Conservation (phyloP, 2,888 invertebrate species). For the Crioceris asparagi region DNA sequence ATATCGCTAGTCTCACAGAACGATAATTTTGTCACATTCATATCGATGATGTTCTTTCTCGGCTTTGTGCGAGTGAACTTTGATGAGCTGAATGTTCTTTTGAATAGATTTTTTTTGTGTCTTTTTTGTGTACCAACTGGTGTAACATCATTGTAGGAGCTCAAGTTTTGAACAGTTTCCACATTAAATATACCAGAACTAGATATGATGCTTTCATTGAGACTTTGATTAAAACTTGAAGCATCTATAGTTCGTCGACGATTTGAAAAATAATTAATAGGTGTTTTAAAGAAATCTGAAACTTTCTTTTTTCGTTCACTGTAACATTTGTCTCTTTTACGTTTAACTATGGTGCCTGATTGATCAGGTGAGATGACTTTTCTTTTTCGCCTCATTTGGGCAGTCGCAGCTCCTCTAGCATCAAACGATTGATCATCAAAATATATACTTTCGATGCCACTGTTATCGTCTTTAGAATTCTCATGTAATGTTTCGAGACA, state of each 20-base stretch:
- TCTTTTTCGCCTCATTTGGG: slow-evolving; percentile 24
- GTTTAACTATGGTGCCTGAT: slow-evolving; percentile 18
- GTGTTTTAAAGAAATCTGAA: slow-evolving; percentile 34
- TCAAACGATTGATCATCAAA: slow-evolving; percentile 23
- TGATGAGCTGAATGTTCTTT: slow-evolving; percentile 34
- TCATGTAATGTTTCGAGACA: slow-evolving; percentile 30
- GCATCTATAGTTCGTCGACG: slow-evolving; percentile 33
- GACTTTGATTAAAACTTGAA: slow-evolving; percentile 24
- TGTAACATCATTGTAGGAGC: slow-evolving; percentile 17
- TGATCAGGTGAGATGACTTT: slow-evolving; percentile 25
- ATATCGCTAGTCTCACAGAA: slow-evolving; percentile 23
- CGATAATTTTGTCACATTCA: slow-evolving; percentile 28
- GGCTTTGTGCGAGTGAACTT: slow-evolving; percentile 28
- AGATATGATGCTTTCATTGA: slow-evolving; percentile 33
- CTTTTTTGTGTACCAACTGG: slow-evolving; percentile 22
- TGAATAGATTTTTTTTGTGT: slow-evolving; percentile 32
- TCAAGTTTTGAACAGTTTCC: slow-evolving; percentile 31
- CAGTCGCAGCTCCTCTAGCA: slow-evolving; percentile 9
- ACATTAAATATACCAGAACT: slow-evolving; percentile 34
- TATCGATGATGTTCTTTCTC: slow-evolving; percentile 24
- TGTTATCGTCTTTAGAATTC: slow-evolving; percentile 27
- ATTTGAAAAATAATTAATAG: slow-evolving; percentile 34
- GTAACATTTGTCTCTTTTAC: slow-evolving; percentile 32
- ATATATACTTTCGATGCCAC: slow-evolving; percentile 20
- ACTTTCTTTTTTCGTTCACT: slow-evolving; percentile 31